Evolutionary conservation across 2,888 invertebrate species (phyloP), one percentile per base, ranked within the genome.

Genomic region (Cynaeus angustus): DNA sequence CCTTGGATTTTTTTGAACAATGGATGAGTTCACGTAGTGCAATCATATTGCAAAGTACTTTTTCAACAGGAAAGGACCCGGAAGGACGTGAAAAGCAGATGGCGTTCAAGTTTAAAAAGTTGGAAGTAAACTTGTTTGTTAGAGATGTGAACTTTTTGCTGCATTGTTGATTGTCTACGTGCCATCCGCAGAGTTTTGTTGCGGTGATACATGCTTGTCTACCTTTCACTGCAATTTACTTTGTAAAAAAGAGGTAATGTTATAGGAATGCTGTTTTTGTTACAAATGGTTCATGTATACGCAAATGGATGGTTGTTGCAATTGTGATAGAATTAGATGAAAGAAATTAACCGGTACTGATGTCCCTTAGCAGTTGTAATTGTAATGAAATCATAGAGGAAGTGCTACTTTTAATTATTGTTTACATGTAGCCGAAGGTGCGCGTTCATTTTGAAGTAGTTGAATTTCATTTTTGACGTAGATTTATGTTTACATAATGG

Each of bases 111-210:
- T 38, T n/a, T 21, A 28, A 50, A 59, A 37, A 48, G 43, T 58
- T 58, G 9, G 6, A 30, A 45, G 30, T 41, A 13, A 45, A 37
- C 26, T 50, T 26, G 48, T 3, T 3, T 10, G 26, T 10, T n/a
- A n/a, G n/a, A 5, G 9, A 13, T 8, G 7, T 7, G 9, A 45
- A 59, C 28, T 61, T 61, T 48, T 48, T 50, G 61, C 61, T 38
- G 61, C 50, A 61, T 61, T 48, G 61, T 14, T 48, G 58, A 45
- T 45, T 45, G 61, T 48, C 46, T 48, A 61, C 61, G 48, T 61
- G 61, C 61, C 61, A 61, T 59, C 59, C 30, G 59, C 59, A 56
- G 37, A 56, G 56, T 41, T 50, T 16, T 21, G 41, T 4, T 8
- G 30, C 46, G 30, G 59, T 38, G 41, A 59, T 45, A 16, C 46